These are phyloP conservation scores for Stegostoma tigrinum DNA, from an alignment of 2,113 vertebrate species.

Conservation along the genomic window DNA sequence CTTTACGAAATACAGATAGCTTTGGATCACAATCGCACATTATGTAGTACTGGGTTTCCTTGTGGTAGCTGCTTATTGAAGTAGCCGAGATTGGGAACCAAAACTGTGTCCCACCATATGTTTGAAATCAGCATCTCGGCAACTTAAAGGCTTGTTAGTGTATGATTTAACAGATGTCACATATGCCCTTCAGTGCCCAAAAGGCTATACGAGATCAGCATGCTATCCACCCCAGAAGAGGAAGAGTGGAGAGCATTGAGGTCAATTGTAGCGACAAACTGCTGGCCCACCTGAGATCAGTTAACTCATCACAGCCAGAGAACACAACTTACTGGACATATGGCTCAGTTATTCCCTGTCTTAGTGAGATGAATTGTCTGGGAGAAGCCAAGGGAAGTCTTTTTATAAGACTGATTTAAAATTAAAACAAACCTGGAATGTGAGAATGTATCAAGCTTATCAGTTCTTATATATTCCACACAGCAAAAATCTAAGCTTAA, in stretches of 20 bases:
- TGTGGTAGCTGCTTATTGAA: neutral
- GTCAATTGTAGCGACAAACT: slow-evolving; percentile 16
- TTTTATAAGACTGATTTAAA: neutral
- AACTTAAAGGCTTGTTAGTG: neutral
- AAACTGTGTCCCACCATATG: neutral
- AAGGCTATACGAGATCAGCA: neutral
- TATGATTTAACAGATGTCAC: slow-evolving; percentile 11
- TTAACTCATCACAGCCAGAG: neutral
- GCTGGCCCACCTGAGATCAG: slow-evolving; percentile 7
- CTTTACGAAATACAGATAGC: neutral
- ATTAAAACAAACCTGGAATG: neutral
- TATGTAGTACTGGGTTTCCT: neutral
- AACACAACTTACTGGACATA: neutral
- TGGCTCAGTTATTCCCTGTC: neutral
- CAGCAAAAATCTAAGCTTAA: too few species aligned
- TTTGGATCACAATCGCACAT: neutral
- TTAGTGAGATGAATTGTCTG: neutral
- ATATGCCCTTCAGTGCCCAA: neutral
- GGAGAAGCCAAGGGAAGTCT: neutral
- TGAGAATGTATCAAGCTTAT: neutral
- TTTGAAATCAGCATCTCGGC: neutral
- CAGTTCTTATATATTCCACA: neutral
- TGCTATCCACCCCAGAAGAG: slow-evolving; percentile 3
- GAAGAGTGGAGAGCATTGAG: slow-evolving; percentile 5
- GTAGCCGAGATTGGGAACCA: neutral